phyloP scores from a whole-genome alignment of 2,113 vertebrate species.

The Andinoacara biseriatus region DNA sequence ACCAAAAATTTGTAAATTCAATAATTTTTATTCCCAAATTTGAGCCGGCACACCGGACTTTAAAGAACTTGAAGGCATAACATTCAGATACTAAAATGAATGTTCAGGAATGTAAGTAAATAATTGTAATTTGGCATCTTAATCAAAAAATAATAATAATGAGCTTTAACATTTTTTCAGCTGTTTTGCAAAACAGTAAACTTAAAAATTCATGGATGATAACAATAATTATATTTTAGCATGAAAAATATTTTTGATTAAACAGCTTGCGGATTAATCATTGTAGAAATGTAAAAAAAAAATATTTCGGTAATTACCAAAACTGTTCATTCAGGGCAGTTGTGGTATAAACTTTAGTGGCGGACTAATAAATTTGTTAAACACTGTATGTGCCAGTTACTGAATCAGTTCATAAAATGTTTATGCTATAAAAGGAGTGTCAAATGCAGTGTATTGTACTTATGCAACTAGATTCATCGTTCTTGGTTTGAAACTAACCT shows the following conservation, averaged over 20 bases:
- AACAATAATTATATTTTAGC: no score
- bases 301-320: background rate
- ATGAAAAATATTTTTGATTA: background rate
- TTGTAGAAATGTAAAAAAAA: background rate
- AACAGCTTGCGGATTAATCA: background rate
- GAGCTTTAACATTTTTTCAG: no score
- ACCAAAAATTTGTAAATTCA: no score
- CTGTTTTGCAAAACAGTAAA: no score
- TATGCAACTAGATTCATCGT: constrained; percentile 26
- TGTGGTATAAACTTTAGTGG: background rate
- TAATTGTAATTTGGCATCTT: no score
- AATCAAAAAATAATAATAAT: no score
- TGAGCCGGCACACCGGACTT: no score
- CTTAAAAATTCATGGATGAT: no score
- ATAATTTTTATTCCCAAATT: no score
- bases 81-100: no score
- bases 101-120: no score
- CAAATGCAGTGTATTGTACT: constrained; percentile 27
- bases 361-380: background rate
- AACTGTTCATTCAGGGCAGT: background rate
- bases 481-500: constrained; percentile 9
- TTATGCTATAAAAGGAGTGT: constrained; percentile 29
- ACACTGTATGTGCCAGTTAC: background rate
- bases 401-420: background rate
- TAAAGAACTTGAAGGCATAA: no score